Evolutionary conservation across 2,888 invertebrate species (phyloP), one percentile per base, ranked within the genome.

Genomic region (Erebia ligea): DNA sequence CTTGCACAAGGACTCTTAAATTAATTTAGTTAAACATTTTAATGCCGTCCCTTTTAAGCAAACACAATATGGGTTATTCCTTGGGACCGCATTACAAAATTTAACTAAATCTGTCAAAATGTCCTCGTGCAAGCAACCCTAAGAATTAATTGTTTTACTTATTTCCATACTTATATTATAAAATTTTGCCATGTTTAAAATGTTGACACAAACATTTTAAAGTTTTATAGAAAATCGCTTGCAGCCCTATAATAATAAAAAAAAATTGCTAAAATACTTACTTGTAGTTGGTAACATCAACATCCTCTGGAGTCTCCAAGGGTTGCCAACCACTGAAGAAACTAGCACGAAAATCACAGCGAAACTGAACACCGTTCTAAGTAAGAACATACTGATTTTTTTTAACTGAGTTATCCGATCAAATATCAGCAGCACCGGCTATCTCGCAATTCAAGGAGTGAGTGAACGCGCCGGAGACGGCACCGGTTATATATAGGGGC

Each of bases 361-460:
- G 13, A 86, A 72, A 57, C 78, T 70, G 59, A 86, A 69, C 79
- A 87, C 81, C 13, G 13, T 11, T 77, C 86, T 88, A 13, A 77
- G n/a, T n/a, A n/a, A 71, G 78, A 84, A 73, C 80, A 81, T 81
- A 80, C 76, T 83, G 17, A 69, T 34, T 1, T 34, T 34, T 34
- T 34, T 34, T 34, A 6, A 34, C 34, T 34, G 34, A 6, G 34
- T 40, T 59, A 42, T 10, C 17, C 45, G 13, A 48, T 45, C 19
- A 13, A 21, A 45, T 62, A 13, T 21, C 45, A 62, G 5, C 19
- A 54, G 13, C 21, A 50, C 45, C 62, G 67, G 52, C 68, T 64
- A 63, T 54, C 48, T 63, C 58, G 68, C 19, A 45, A 52, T 50
- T 45, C 63, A 21, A 72, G 65, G 63, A 64, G 58, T 71, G 71